Base-by-base conservation (phyloP, 2,113 vertebrate genomes). In the Diglossa brunneiventris region DNA sequence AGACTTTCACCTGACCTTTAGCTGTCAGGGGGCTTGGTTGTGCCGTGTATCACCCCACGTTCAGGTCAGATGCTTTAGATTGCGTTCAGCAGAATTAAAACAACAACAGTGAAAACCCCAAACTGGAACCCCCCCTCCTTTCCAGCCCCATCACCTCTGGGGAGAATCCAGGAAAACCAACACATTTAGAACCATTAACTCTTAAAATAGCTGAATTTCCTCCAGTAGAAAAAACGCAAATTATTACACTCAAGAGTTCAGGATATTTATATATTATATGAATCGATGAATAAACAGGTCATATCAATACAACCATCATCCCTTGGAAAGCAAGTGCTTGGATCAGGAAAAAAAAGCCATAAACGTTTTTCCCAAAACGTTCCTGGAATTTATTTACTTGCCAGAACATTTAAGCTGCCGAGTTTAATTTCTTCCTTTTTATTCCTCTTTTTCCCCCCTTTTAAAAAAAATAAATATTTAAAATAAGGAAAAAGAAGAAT, bases 151-250 rank as follows among this genome's bases (percentile, higher is more conserved):
- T 53, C 80, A 88, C 88, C 94, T 83, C 96, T 83, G 55, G 97
- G 95, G 97, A 93, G 85, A 97, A 96, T 72, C 94, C 97, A 97
- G 97, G 97, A 98, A 98, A 98, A 96, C 91, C 96, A 93, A 89
- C 75, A 86, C 89, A 85, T 97, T 97, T 94, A 93, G 94, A 73
- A 52, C 79, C 91, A 94, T 97, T 97, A 97, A 97, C 95, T 97
- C 95, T 87, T 94, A 91, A 92, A 95, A 92, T 94, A 95, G 94
- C 91, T 9, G 50, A 82, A 92, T 97, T 97, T 95, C 95, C 88
- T 95, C 94, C 75, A 47, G 78, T 14, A 78, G 87, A 61, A 89
- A 87, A 93, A 47, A 50, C 5, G 50, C 87, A 31, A 85, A 93
- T 95, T 87, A 89, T 87, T 82, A 73, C 70, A 86, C 88, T 96